Conservation (phyloP, 1,140 invertebrate genomes). For the Drosophila prosaltans region DNA sequence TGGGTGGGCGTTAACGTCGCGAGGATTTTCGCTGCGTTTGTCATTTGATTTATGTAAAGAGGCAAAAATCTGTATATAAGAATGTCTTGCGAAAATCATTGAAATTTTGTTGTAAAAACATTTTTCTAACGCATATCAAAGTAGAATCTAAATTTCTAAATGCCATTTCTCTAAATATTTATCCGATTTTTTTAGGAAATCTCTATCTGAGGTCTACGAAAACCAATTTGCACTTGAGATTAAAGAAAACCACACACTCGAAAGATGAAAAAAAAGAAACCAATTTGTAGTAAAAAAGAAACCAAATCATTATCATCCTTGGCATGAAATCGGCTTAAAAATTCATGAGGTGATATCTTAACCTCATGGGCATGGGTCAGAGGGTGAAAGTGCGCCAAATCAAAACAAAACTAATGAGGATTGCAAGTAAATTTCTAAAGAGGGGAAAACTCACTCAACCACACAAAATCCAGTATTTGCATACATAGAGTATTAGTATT, state of each 20-base stretch:
- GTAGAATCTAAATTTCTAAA: too few species aligned
- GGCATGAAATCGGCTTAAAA: constrained; percentile 75
- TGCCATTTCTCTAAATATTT: not conserved
- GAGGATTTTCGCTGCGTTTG: constrained; percentile 7
- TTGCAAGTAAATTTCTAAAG: constrained; percentile 12
- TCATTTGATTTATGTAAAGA: constrained; percentile 46
- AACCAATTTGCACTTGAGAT: constrained; percentile 70
- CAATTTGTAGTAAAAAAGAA: constrained; percentile 37
- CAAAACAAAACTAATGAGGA: constrained; percentile 70
- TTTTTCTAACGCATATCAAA: too few species aligned
- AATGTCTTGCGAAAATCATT: not conserved
- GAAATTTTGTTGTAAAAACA: too few species aligned
- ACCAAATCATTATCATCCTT: constrained; percentile 58
- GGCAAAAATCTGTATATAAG: not conserved
- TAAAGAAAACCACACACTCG: constrained; percentile 33
- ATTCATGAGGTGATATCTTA: constrained; percentile 63
- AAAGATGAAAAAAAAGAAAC: constrained; percentile 27
- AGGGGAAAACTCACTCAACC: constrained; percentile 57
- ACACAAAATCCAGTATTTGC: constrained; percentile 65
- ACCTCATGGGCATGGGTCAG: constrained; percentile 43
- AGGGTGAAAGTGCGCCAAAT: constrained; percentile 59
- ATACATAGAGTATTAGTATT: constrained; percentile 37
- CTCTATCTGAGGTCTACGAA: not conserved
- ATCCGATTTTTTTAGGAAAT: not conserved
- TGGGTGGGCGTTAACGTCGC: constrained; percentile 39